Conservation (phyloP, 1,140 invertebrate species). For the Parasteatoda tepidariorum region DNA sequence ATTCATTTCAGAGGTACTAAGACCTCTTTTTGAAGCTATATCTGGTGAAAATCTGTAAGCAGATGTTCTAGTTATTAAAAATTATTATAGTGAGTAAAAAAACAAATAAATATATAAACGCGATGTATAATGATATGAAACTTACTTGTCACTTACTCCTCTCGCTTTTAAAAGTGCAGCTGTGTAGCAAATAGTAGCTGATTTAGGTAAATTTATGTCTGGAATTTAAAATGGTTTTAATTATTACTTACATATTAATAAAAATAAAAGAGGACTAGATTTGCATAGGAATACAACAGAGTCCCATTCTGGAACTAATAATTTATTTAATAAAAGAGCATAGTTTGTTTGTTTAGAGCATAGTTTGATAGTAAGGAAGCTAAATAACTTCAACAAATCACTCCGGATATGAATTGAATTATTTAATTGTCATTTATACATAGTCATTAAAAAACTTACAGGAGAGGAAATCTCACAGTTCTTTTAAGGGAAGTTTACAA, state of each 20-base stretch:
- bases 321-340: no score
- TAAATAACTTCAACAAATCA: no score
- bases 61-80: neutral
- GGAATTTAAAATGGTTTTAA: slow-evolving; percentile 53
- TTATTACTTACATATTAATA: neutral
- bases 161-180: slow-evolving; percentile 93
- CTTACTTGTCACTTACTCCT: slow-evolving; percentile 89
- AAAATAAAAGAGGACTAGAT: no score
- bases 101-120: neutral
- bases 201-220: slow-evolving; percentile 95
- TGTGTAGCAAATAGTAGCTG: slow-evolving; percentile 97
- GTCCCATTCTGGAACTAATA: no score
- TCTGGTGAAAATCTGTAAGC: slow-evolving; percentile 81
- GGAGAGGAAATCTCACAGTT: no score
- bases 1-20: slow-evolving; percentile 90
- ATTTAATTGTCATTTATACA: no score
- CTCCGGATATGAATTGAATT: no score
- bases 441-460: no score
- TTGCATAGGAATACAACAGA: no score
- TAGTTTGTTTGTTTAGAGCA: no score
- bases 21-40: slow-evolving; percentile 85
- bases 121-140: neutral
- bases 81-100: neutral
- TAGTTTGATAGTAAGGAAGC: no score
- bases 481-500: no score